Base-by-base conservation (phyloP, 2,888 invertebrate species). In the Callyntrura guangdongensis region DNA sequence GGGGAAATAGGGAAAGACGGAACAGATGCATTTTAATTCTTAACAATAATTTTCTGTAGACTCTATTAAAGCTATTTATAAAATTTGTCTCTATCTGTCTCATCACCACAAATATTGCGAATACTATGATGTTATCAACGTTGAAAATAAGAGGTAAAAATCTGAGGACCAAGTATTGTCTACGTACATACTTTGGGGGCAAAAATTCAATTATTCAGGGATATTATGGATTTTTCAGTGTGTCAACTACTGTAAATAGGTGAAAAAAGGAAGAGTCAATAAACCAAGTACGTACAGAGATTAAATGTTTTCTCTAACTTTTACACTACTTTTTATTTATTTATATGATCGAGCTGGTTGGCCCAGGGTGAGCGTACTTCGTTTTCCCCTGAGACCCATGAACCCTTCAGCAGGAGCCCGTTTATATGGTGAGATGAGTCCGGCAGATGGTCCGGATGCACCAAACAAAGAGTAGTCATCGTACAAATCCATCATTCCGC, bases 371-470 rank as follows among this genome's bases (percentile, higher is more conserved):
- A 49, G 77, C 27, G 86, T 86, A 82, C 88, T 91, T 90, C 93
- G 90, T 61, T 93, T 93, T 36, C 93, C 93, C 89, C 93, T 84
- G 59, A 93, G 67, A 36, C 93, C 93, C 91, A 93, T 92, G 87
- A 93, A 93, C 9, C 93, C 93, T 12, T 91, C 91, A n/a, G 92
- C 85, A 22, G 93, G 93, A 74, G 89, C 93, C 91, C 93, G 83
- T 85, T 93, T 93, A 61, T 82, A 89, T 22, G 89, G 85, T 59
- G 85, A 74, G 27, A 82, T 79, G 72, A 89, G 89, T 64, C 69
- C 86, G 49, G 86, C 53, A 20, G 79, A 89, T 20, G 91, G 90
- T 20, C 90, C 90, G 53, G 89, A 85, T 77, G 79, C 91, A 69
- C 74, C 91, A 53, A 85, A 88, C 67, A 82, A 56, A 12, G 82